These are phyloP conservation scores for Phengaris alcon DNA, from an alignment of 2,888 invertebrate genomes.

Conservation along the genomic window DNA sequence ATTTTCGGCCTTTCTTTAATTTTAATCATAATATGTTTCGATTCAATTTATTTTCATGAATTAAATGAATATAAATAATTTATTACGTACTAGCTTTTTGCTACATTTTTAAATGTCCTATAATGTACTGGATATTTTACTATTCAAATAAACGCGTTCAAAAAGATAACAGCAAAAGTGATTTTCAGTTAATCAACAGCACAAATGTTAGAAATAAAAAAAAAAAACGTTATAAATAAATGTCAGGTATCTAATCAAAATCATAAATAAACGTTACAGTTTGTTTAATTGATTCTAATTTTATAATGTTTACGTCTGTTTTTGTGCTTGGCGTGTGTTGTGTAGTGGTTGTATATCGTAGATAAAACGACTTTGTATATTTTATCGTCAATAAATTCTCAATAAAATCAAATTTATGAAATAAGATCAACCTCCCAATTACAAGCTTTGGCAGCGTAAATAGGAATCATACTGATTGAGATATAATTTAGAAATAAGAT, in stretches of 20 bases:
- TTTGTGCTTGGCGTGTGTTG: background rate
- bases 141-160: too few species aligned
- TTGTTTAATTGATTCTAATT: constrained; percentile 10
- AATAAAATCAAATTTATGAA: background rate
- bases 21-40: background rate
- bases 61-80: too few species aligned
- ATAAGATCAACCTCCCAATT: background rate
- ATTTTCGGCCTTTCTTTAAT: too few species aligned
- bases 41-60: too few species aligned
- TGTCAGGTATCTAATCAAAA: background rate
- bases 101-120: too few species aligned
- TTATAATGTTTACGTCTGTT: background rate
- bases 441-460: background rate
- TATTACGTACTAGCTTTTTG: too few species aligned
- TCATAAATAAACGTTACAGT: background rate
- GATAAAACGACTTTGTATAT: constrained; percentile 1
- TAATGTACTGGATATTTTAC: too few species aligned
- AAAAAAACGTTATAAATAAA: background rate
- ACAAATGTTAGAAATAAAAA: too few species aligned
- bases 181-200: too few species aligned
- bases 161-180: too few species aligned
- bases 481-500: background rate
- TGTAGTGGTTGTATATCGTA: background rate
- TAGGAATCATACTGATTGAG: background rate
- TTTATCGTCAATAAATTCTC: constrained; percentile 13